Evolutionary conservation across 2,113 vertebrate species (phyloP), one percentile per base, ranked within the genome.

Genomic region (Fulica atra): DNA sequence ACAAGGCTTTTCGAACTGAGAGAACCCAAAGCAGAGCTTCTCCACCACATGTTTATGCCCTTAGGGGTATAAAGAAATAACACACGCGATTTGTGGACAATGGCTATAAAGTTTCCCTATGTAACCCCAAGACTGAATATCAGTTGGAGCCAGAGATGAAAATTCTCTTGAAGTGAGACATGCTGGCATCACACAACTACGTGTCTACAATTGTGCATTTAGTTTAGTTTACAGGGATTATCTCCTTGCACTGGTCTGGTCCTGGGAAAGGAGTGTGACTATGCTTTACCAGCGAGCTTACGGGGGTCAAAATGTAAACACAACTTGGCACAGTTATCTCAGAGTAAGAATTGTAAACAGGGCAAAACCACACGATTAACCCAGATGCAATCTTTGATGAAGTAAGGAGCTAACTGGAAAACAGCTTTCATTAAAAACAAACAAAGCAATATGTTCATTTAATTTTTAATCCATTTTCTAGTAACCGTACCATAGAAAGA

Each of bases 391-490:
- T 74, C 85, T 91, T 69, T 79, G 84, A 86, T 92, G 79, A 96
- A 93, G 81, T 88, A 92, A 76, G 76, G 35, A 69, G 65, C 85
- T 93, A 89, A 92, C 7, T 92, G 73, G 70, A 86, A 81, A 93
- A 61, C n/a, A 89, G 93, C 40, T 93, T 95, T 88, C 66, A 60
- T 86, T 94, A 86, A 94, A 94, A 95, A 89, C 84, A 93, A 93
- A 88, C 73, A 83, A 84, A 83, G 84, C 60, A 81, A 29, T 85
- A 78, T 38, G 54, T 70, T 95, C 1, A 3, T 93, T 92, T 92
- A 74, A 78, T 88, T 93, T 97, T 95, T 86, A 93, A 96, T 92
- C 85, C 57, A 73, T 95, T 93, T 95, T 88, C 95, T 86, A 44
- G 89, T 94, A 93, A 96, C 59, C 86, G 81, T 88, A 83, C 68